These are phyloP conservation scores for Parapsyche elsis DNA, from an alignment of 1,140 invertebrate species.

Conservation along the genomic window DNA sequence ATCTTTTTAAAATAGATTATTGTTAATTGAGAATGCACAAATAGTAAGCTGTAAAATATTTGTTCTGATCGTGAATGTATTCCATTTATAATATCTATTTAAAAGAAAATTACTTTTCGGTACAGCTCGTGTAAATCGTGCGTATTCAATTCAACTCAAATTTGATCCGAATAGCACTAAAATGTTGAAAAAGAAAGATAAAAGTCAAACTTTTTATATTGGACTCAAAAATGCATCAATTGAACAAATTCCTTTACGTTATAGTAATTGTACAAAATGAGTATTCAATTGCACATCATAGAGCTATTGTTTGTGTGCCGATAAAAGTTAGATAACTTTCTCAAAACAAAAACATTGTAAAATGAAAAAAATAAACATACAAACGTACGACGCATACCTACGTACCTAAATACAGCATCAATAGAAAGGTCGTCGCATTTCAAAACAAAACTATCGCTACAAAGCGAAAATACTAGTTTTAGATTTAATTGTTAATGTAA, in stretches of 20 bases:
- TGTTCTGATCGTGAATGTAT: not conserved
- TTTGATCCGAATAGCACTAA: too few relatives aligned
- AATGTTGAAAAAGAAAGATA: too few relatives aligned
- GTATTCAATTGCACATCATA: conserved; percentile 11
- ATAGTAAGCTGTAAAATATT: not conserved
- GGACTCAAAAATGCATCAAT: not conserved
- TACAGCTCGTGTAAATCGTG: too few relatives aligned
- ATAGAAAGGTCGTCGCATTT: not conserved
- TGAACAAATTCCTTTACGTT: not conserved
- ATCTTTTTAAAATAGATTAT: not conserved
- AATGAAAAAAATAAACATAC: conserved; percentile 18
- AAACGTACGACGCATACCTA: not conserved
- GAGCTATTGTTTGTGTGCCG: conserved; percentile 42
- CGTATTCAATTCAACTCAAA: too few relatives aligned
- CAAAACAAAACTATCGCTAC: conserved; percentile 33
- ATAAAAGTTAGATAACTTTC: conserved; percentile 22
- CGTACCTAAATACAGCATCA: conserved; percentile 10
- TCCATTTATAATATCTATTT: too few relatives aligned
- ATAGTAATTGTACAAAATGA: conserved; percentile 1
- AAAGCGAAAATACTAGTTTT: conserved; percentile 38
- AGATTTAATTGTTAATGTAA: conserved; percentile 48
- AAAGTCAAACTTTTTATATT: too few relatives aligned
- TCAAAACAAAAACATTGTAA: not conserved
- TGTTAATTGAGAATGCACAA: not conserved
- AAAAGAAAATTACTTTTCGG: too few relatives aligned